Evolutionary conservation across 2,888 invertebrate genomes (phyloP), one percentile per base, ranked within the genome.

Genomic region (Melinopterus prodromus): DNA sequence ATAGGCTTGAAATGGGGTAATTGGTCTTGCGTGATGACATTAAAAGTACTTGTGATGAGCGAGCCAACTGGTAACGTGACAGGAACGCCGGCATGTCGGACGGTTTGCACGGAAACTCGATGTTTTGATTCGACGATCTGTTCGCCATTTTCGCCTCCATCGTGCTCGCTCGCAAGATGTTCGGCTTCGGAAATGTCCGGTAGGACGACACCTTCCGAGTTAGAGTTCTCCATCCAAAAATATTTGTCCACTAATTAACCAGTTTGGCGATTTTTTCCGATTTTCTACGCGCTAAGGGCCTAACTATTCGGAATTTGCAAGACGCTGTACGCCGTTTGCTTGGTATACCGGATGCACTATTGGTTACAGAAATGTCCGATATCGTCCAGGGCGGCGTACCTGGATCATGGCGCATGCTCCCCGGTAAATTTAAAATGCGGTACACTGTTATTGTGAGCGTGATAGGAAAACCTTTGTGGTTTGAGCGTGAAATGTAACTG

Each of bases 21-120:
- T 87, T 96, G 95, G 86, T 96, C 96, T 81, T 95, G 93, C 37
- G 96, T 95, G 89, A 96, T 96, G 86, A 96, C 96, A 91, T 96
- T 96, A 90, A 95, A 96, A 71, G 96, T 94, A 83, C 95, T 94
- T 78, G 95, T 92, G 87, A 96, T 95, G 86, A 96, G 93, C 26
- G 95, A 95, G 77, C 95, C 95, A 82, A 96, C 95, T 37, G 95
- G 95, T 86, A 96, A 88, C 36, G 94, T 93, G 79, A 94, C 94
- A 71, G 92, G 92, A 53, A 92, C 92, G 37, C 90, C 88, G 3
- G 86, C 86, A 88, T 89, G 89, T 80, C 89, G 85, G 6, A 89
- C 89, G 9, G 89, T 87, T 83, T 89, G 88, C 15, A 88, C 85
- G 38, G 89, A 86, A 70, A 89, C 88, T 70, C 87, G 84, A 80